Evolutionary conservation across 2,113 vertebrate genomes (phyloP), one percentile per base, ranked within the genome.

Genomic region (Salvelinus alpinus): DNA sequence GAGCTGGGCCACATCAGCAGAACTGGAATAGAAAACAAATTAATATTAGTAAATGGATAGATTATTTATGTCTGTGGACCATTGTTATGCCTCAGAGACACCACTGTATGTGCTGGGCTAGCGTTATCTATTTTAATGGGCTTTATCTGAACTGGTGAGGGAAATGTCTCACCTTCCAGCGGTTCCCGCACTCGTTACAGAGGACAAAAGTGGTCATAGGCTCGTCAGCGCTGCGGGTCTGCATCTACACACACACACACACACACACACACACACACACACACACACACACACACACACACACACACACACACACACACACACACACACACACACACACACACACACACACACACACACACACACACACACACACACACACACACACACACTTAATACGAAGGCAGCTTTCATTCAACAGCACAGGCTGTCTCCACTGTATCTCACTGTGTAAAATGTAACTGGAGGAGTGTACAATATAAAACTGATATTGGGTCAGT

Each of bases 171-270:
- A 99, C 98, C 96, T 99, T 99, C 98, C 98, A 99, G 89, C 98
- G 96, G 88, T 99, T 96, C 65, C 98, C 98, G 4, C 98, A 99
- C 74, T 99, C 98, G 0, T 99, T 99, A 87, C 98, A 99, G 77
- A 99, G 89, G 84, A 97, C 96, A 22, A 99, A 99, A 0, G 98
- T 99, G 1, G 98, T 99, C 98, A 99, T 99, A 51, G 98, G 98
- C 87, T 99, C 98, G 2, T 99, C 98, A 0, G 98, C 98, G 0
- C 98, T 98, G 64, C 97, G 96, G 0, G 98, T 99, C 90, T 99
- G 97, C 73, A 99, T 96, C 97, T 99, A 74, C 67, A 73, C 20
- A 82, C 22, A 67, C 62, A 64, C 72, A 38, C 54, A 13, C 8
- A 38, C 20, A 7, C 31, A 29, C 25, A 34, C 59, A 72, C 71